These are phyloP conservation scores for Dromaius novaehollandiae DNA, from an alignment of 2,113 vertebrate species.

Conservation along the genomic window DNA sequence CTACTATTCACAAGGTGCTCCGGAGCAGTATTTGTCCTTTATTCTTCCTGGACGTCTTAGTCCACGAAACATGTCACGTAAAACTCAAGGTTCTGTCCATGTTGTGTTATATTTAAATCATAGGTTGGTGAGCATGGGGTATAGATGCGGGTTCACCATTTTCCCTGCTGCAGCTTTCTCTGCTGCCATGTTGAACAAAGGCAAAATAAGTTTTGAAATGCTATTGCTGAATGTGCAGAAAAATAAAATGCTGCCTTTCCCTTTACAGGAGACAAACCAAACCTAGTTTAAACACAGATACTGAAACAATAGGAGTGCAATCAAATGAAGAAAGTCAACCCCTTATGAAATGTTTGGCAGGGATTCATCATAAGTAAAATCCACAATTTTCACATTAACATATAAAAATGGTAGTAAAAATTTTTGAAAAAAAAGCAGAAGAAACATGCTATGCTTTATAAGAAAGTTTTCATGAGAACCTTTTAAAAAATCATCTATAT, in stretches of 20 bases:
- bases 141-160: too few relatives aligned
- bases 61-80: neutral
- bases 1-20: neutral
- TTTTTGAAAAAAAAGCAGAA: neutral
- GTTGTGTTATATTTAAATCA: neutral
- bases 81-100: neutral
- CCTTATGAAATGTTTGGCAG: neutral
- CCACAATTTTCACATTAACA: neutral
- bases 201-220: neutral
- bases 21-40: neutral
- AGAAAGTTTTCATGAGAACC: neutral
- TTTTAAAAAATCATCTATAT: neutral
- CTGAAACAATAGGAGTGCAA: neutral
- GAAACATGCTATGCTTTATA: neutral
- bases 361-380: neutral
- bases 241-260: neutral
- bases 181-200: neutral
- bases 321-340: neutral
- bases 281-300: neutral
- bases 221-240: neutral
- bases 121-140: neutral
- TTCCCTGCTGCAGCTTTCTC: neutral
- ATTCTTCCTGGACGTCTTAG: neutral
- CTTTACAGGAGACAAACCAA: neutral
- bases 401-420: neutral